Conservation (phyloP, 2,113 vertebrate genomes). For the Sarotherodon lohbergeri region DNA sequence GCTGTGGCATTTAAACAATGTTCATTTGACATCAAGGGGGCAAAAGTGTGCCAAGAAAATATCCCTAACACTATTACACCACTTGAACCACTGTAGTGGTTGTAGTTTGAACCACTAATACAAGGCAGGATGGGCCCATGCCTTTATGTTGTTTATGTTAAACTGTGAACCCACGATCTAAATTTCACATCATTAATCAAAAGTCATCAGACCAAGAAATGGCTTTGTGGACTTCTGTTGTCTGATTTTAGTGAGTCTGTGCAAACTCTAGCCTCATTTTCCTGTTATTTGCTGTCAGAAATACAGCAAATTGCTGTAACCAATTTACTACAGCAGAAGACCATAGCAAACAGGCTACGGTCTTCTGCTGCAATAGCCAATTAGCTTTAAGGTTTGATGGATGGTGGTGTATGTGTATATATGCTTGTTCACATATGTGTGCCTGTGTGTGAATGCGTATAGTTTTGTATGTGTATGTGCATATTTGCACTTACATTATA, state of each 20-base stretch:
- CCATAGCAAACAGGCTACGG: neutral
- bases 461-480: too few species aligned
- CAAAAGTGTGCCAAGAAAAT: neutral
- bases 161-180: neutral
- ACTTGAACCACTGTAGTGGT: neutral
- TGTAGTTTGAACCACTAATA: neutral
- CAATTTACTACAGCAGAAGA: neutral
- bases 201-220: neutral
- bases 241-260: neutral
- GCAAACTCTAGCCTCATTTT: neutral
- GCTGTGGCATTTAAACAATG: neutral
- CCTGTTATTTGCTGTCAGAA: neutral
- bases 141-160: neutral
- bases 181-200: neutral
- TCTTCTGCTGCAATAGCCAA: neutral
- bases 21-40: neutral
- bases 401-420: too few species aligned
- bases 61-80: neutral
- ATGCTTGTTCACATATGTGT: too few species aligned
- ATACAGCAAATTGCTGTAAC: neutral
- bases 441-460: too few species aligned
- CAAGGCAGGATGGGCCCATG: neutral
- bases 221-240: neutral
- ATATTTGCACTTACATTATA: too few species aligned
- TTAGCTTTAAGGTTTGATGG: neutral